Base-by-base conservation (phyloP, 2,797 vertebrate species). In the Clangula hyemalis region DNA sequence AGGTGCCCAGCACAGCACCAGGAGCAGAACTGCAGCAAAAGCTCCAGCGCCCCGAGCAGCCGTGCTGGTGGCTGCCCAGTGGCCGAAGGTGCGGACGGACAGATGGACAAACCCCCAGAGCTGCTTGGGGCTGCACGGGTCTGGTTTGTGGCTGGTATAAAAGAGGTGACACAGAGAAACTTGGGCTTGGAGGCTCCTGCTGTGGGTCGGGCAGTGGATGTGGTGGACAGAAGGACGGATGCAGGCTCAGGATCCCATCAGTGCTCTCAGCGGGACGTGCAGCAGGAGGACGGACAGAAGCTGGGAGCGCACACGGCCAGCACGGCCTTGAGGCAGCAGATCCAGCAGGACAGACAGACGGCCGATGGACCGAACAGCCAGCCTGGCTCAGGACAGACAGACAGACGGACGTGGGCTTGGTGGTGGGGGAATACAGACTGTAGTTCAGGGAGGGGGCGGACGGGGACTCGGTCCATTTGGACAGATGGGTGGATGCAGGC, bases 331-430 rank as follows among this genome's bases (percentile, higher is more conserved):
- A 76, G 87, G 65, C 72, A 84, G 87, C 75, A 60, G 77, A 89
- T 93, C 85, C 89, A 87, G 95, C 89, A 76, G 90, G 84, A 89
- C 24, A 69, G 71, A 64, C 62, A 73, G 65, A 85, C 3, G 43
- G 66, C 62, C 38, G 61, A 80, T 2, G 87, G 96, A 77, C 77
- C 85, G 20, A 25, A 96, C 96, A 45, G 85, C 97, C 95, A 97
- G 93, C 79, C 9, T 96, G 97, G 69, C 95, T 96, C 94, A 77
- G 90, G 62, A 30, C 4, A 56, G 81, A 45, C 11, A 53, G 64
- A 66, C 34, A 14, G 86, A 70, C 1, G 3, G 88, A 71, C 4
- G 3, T 0, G 54, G 73, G 76, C 18, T 49, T 10, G 54, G 53
- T 4, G 45, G 53, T 43, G 24, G 74, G 76, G 68, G 69, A 56